These are phyloP conservation scores for Aramus guarauna DNA, from an alignment of 2,113 vertebrate genomes.

Conservation along the genomic window DNA sequence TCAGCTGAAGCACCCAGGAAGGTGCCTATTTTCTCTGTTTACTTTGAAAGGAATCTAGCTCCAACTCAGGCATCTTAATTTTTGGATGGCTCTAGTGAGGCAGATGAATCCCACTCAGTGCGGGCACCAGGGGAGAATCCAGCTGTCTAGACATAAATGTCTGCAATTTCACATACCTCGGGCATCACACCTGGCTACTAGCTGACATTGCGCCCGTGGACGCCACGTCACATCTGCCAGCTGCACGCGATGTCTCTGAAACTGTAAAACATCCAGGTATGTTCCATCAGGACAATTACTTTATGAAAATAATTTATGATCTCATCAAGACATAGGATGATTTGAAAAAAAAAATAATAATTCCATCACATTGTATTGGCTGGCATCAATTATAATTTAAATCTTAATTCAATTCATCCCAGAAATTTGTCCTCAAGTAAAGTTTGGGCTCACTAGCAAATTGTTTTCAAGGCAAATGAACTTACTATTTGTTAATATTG, in stretches of 20 bases:
- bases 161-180: not conserved
- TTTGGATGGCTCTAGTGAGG: not conserved
- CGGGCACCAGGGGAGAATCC: not conserved
- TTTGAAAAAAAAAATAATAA: not conserved
- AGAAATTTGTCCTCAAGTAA: not conserved
- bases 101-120: not conserved
- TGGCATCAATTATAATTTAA: not conserved
- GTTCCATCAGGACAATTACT: not conserved
- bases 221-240: not conserved
- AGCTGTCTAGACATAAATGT: not conserved
- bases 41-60: not conserved
- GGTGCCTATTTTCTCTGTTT: not conserved
- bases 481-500: not conserved
- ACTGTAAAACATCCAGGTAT: not conserved
- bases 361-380: not conserved
- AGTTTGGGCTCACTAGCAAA: not conserved
- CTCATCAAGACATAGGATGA: not conserved
- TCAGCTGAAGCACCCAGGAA: not conserved
- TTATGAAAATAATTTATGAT: not conserved
- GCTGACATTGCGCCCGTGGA: not conserved
- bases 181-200: conserved; percentile 29
- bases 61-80: not conserved
- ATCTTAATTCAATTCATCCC: not conserved
- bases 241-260: not conserved
- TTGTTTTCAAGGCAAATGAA: not conserved